A percentile compares a stretch with the other conserved stretches of the same genome.
Evolutionary conservation across 1,140 invertebrate species (phyloP).

Genomic region (Teleopsis dalmanni): DNA sequence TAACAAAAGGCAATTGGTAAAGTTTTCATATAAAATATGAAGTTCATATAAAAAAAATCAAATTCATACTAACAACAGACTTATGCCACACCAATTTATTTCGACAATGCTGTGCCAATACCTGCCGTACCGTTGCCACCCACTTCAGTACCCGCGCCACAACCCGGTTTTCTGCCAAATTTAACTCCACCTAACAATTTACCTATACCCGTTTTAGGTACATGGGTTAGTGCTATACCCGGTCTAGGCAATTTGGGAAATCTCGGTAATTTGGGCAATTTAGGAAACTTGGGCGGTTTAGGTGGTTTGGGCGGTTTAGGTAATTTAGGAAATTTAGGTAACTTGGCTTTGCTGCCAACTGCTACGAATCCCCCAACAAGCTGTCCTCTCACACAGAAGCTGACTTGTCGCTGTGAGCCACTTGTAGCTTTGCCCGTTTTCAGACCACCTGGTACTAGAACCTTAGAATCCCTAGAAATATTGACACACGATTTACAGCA

Average conservation of each 20-base stretch:
- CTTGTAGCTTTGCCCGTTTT: conserved; percentile 16
- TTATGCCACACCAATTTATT: too few species aligned
- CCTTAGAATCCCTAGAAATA: conserved; percentile 20
- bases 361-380: not conserved
- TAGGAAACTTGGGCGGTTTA: conserved; percentile 20
- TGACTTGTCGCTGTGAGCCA: conserved; percentile 30
- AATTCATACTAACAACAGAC: too few species aligned
- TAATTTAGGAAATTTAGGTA: not conserved
- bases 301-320: conserved; percentile 20
- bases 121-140: too few species aligned
- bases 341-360: not conserved
- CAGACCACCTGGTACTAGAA: conserved; percentile 12
- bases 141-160: too few species aligned
- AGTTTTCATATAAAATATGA: too few species aligned
- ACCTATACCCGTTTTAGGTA: too few species aligned
- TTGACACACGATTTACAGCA: conserved; percentile 20
- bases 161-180: too few species aligned
- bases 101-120: too few species aligned
- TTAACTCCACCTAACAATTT: too few species aligned
- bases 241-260: not conserved
- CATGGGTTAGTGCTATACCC: not conserved
- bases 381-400: conserved; percentile 22
- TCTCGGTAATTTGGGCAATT: conserved; percentile 13
- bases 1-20: too few species aligned
- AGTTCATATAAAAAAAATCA: too few species aligned